Evolutionary conservation across 2,113 vertebrate species (phyloP).

Genomic region (Ranitomeya imitator): DNA sequence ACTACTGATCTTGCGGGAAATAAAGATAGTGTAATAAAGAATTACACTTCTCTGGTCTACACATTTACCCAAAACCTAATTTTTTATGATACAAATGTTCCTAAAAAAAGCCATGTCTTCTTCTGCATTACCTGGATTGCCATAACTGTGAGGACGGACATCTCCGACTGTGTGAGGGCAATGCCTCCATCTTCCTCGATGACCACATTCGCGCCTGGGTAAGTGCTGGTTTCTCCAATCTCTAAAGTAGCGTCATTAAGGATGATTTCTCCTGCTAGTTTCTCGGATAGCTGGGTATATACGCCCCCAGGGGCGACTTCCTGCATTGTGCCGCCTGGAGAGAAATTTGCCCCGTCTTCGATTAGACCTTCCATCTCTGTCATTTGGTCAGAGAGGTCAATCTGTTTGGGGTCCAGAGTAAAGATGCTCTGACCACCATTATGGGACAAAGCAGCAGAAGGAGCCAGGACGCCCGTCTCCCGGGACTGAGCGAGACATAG

Average conservation of each 20-base stretch:
- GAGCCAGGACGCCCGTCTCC: slow-evolving; percentile 57
- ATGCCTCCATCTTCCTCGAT: slow-evolving; percentile 72
- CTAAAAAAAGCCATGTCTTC: neutral
- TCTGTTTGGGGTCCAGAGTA: slow-evolving; percentile 66
- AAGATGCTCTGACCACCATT: slow-evolving; percentile 70
- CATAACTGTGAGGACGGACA: slow-evolving; percentile 78
- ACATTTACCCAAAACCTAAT: neutral
- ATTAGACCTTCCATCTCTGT: slow-evolving; percentile 74
- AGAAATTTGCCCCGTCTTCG: slow-evolving; percentile 71
- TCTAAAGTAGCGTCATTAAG: slow-evolving; percentile 74
- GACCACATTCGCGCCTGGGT: slow-evolving; percentile 72
- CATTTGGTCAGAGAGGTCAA: slow-evolving; percentile 76
- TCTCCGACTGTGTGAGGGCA: slow-evolving; percentile 64
- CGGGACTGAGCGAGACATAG: slow-evolving; percentile 67
- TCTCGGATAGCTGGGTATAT: slow-evolving; percentile 64
- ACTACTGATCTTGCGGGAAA: too few relatives aligned
- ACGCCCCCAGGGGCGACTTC: slow-evolving; percentile 71
- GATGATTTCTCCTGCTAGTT: slow-evolving; percentile 70
- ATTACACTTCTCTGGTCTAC: too few relatives aligned
- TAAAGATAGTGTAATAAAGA: too few relatives aligned
- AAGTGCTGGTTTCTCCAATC: slow-evolving; percentile 70
- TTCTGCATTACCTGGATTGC: slow-evolving; percentile 67
- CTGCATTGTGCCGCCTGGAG: slow-evolving; percentile 64
- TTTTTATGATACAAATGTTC: neutral
- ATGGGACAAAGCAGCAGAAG: slow-evolving; percentile 58